These are phyloP conservation scores for Crotalus horridus DNA, from an alignment of 2,113 vertebrate genomes.

Conservation along the genomic window DNA sequence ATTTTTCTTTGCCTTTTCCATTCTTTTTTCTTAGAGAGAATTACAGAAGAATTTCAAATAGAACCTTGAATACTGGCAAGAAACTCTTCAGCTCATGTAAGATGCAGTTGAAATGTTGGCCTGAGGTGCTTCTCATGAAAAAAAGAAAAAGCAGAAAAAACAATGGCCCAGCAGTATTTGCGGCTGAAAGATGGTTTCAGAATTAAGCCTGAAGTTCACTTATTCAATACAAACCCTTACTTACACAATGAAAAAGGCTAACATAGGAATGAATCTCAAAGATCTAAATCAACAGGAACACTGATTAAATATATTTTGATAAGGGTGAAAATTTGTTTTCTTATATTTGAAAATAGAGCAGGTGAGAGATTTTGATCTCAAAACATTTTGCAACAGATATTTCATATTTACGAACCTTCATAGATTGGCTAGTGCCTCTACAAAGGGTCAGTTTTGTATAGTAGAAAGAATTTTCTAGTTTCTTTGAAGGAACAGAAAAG, in stretches of 20 bases:
- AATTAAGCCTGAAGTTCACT: constrained; percentile 8
- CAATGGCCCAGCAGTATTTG: background rate
- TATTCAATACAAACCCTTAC: background rate
- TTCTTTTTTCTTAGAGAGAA: background rate
- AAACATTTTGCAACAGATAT: background rate
- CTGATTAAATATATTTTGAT: background rate
- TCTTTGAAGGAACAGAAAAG: background rate
- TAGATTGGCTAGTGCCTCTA: background rate
- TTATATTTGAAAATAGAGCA: background rate
- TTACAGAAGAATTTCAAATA: background rate
- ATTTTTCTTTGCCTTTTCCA: background rate
- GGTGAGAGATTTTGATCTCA: background rate
- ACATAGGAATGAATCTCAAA: background rate
- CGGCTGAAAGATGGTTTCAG: constrained; percentile 9
- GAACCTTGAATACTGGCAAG: background rate
- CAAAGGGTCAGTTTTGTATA: background rate
- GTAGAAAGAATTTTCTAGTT: background rate
- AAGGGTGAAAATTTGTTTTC: background rate
- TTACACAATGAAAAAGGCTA: background rate
- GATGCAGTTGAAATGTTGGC: background rate
- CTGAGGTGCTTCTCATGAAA: constrained; percentile 16
- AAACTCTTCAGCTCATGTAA: background rate
- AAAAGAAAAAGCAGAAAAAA: background rate
- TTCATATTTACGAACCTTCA: background rate
- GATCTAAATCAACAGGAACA: background rate